Base-by-base conservation (phyloP, 2,888 invertebrate species). In the Pinctada fucata region DNA sequence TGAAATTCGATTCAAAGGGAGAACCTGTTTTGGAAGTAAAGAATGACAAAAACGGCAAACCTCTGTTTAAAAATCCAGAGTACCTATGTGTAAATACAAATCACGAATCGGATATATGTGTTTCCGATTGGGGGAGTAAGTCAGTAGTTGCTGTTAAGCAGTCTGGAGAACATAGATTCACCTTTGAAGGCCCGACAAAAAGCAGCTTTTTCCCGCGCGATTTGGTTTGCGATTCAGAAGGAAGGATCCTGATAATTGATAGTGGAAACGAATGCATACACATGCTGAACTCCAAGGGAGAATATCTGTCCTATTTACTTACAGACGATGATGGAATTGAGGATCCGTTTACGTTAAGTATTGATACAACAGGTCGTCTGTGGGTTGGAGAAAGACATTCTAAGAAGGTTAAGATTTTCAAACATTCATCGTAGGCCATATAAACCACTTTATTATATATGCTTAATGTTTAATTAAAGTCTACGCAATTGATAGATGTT, bases 171-270 rank as follows among this genome's bases (percentile, higher is more conserved):
- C 13, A 10, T 13, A 6, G 58, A 13, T 58, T 58, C 58, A 6
- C 8, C 8, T 58, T 58, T 58, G 13, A 6, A 58, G 58, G 58
- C 1, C 58, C 58, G 13, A 6, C 58, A 58, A 58, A 58, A 58
- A 58, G 58, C 58, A 58, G 58, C 58, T 58, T 58, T 58, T 58
- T 58, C 58, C 58, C 58, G 58, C 58, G 58, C 58, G 58, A 58
- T 13, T 10, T 58, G 6, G 13, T 13, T 13, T 58, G 58, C 13
- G 58, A 58, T 58, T 58, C 58, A 10, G 1, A 58, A 58, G 58
- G 58, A 6, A 58, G 58, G 13, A 58, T 58, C 6, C 13, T 58
- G 58, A 58, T 58, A 10, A 1, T 58, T 10, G 58, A 58, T 58
- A 58, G 58, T 13, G 58, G 58, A 58, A 58, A 58, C 58, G 58